These are phyloP conservation scores for Cheilosia vulpina DNA, from an alignment of 2,888 invertebrate species.

Conservation along the genomic window DNA sequence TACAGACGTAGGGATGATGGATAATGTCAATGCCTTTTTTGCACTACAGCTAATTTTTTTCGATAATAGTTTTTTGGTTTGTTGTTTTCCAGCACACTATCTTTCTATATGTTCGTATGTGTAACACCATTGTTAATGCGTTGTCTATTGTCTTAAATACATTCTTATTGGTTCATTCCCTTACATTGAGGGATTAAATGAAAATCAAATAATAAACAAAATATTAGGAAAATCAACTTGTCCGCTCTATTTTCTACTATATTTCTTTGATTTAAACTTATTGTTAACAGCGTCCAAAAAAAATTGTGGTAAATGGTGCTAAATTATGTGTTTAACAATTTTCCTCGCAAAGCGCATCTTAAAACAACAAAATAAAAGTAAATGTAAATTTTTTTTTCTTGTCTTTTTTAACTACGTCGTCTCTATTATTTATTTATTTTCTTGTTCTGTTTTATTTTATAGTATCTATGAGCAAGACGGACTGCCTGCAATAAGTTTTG, in stretches of 20 bases:
- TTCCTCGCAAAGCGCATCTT: constrained; percentile 32
- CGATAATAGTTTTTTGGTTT: no score
- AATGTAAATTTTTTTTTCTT: constrained; percentile 25
- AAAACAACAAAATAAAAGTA: constrained; percentile 23
- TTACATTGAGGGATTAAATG: no score
- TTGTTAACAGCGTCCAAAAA: not conserved
- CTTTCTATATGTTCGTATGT: no score
- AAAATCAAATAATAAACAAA: no score
- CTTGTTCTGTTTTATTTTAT: constrained; percentile 63
- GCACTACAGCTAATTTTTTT: no score
- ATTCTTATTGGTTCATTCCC: no score
- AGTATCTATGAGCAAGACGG: constrained; percentile 75
- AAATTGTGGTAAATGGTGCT: constrained; percentile 17
- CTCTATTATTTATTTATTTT: constrained; percentile 32
- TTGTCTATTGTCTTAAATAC: no score
- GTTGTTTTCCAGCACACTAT: no score
- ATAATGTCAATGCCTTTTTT: no score
- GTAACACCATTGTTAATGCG: no score
- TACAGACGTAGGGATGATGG: no score
- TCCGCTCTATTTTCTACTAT: not conserved
- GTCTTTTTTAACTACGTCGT: constrained; percentile 1
- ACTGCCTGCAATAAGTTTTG: constrained; percentile 83
- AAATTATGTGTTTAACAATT: constrained; percentile 8
- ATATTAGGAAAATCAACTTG: no score
- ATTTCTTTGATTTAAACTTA: not conserved